Evolutionary conservation across 2,113 vertebrate species (phyloP).

Genomic region (Anolis sagrei): DNA sequence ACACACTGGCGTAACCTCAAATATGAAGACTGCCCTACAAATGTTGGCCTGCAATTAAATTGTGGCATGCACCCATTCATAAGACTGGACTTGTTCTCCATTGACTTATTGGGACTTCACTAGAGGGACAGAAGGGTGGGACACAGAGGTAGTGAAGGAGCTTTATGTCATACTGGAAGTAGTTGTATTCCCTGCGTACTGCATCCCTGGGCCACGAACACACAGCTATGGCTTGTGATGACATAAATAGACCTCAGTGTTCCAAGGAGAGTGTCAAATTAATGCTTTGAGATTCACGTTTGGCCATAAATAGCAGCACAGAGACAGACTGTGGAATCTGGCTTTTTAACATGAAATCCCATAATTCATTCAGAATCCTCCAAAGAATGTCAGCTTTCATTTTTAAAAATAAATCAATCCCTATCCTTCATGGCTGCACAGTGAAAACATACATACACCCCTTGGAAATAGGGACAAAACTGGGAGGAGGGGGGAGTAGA

Average conservation of each 20-base stretch:
- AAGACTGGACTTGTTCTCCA: slow-evolving; percentile 36
- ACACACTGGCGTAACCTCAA: slow-evolving; percentile 32
- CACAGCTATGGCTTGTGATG: slow-evolving; percentile 42
- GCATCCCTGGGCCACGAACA: slow-evolving; percentile 34
- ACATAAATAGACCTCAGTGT: slow-evolving; percentile 46
- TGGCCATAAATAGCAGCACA: slow-evolving; percentile 42
- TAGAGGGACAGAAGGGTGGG: neutral
- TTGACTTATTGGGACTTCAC: slow-evolving; percentile 26
- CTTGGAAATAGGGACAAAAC: slow-evolving; percentile 17
- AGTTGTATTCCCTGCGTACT: slow-evolving; percentile 24
- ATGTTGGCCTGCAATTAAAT: slow-evolving; percentile 27
- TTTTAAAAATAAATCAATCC: slow-evolving; percentile 46
- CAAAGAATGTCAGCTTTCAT: slow-evolving; percentile 48
- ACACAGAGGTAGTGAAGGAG: neutral
- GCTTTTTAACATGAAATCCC: slow-evolving; percentile 43
- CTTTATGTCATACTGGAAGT: slow-evolving; percentile 40
- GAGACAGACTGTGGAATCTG: slow-evolving; percentile 42
- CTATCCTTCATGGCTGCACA: slow-evolving; percentile 17
- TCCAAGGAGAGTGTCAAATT: slow-evolving; percentile 43
- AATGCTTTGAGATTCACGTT: slow-evolving; percentile 41
- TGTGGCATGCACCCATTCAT: slow-evolving; percentile 19
- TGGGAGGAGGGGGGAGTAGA: neutral
- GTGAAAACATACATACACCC: neutral
- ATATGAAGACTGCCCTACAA: slow-evolving; percentile 26
- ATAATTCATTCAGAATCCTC: slow-evolving; percentile 34